Base-by-base conservation (phyloP, 1,140 invertebrate species). In the Drosophila kikkawai region DNA sequence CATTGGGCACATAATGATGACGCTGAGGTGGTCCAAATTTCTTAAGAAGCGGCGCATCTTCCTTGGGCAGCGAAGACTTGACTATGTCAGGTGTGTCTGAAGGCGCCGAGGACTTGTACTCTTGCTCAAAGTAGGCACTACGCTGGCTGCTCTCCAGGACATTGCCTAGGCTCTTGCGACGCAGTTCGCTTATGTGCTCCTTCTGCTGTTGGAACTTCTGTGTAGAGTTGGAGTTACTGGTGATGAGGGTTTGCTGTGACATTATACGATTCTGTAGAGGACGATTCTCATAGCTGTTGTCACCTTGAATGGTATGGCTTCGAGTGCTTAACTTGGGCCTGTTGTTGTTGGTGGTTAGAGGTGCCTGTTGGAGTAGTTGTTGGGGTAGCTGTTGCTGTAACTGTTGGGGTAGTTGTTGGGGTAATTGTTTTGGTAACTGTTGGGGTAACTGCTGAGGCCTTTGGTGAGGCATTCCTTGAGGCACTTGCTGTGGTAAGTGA, bases 21-120 rank as follows among this genome's bases (percentile, higher is more conserved):
- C 91, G 53, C 59, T 92, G 91, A 2, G 91, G 91, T 26, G 91
- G 91, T 7, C 91, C 91, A 7, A 92, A 92, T 47, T 92, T 92
- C 70, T 92, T 92, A 0, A 92, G 42, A 29, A 92, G 63, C 0
- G 91, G 91, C 8, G 88, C 79, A 36, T 91, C 71, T 11, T 92
- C 91, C 44, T 92, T 92, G 34, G 91, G 91, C 51, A 92, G 80
- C 53, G 91, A 92, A 0, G 91, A 92, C 55, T 92, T 92, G 0
- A 92, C 91, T 29, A 92, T 92, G 11, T 92, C 91, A 3, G 91
- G 91, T 7, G 91, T 92, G 39, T 92, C 90, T 1, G 75, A 22
- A 1, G 91, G 91, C 6, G 91, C 91, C 1, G 91, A 92, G 0
- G 91, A 91, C 45, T 92, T 92, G 55, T 92, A 92, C 22, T 86